Percentiles rank a stretch among this genome's conserved stretches.
These are phyloP conservation scores for Nematolebias whitei DNA, from an alignment of 2,113 vertebrate genomes.

Conservation along the genomic window DNA sequence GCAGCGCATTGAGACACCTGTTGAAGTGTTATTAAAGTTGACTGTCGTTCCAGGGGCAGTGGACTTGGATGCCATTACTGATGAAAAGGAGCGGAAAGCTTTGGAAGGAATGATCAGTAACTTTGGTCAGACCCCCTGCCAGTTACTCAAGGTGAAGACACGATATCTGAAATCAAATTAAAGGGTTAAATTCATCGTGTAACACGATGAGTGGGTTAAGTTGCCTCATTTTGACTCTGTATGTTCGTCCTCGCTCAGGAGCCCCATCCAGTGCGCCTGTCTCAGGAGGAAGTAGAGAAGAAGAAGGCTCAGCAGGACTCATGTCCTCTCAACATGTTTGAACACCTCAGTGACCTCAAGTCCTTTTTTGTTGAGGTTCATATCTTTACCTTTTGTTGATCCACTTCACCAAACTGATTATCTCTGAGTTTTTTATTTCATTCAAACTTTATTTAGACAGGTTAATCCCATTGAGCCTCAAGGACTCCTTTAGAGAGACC, in stretches of 20 bases:
- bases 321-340: conserved; percentile 88
- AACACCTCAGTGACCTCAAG: conserved; percentile 92
- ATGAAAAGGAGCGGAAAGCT: conserved; percentile 96
- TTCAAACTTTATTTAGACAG: no score
- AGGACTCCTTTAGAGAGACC: no score
- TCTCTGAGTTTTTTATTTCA: no score
- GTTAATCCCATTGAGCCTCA: no score
- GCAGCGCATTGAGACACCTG: no score
- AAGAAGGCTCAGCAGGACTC: conserved; percentile 86
- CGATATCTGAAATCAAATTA: background rate
- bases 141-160: conserved; percentile 89
- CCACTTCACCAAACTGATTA: background rate
- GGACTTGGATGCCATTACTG: conserved; percentile 94
- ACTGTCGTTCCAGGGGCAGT: conserved; percentile 86
- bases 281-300: conserved; percentile 90
- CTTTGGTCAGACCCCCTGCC: conserved; percentile 98
- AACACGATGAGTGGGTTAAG: background rate
- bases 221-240: background rate
- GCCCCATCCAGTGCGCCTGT: conserved; percentile 91
- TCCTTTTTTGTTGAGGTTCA: conserved; percentile 96
- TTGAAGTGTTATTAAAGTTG: background rate
- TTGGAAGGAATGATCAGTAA: conserved; percentile 99
- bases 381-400: background rate
- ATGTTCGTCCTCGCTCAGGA: conserved; percentile 78
- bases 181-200: background rate